phyloP scores from a whole-genome alignment of 2,888 invertebrate species.

The Yponomeuta malinellus region DNA sequence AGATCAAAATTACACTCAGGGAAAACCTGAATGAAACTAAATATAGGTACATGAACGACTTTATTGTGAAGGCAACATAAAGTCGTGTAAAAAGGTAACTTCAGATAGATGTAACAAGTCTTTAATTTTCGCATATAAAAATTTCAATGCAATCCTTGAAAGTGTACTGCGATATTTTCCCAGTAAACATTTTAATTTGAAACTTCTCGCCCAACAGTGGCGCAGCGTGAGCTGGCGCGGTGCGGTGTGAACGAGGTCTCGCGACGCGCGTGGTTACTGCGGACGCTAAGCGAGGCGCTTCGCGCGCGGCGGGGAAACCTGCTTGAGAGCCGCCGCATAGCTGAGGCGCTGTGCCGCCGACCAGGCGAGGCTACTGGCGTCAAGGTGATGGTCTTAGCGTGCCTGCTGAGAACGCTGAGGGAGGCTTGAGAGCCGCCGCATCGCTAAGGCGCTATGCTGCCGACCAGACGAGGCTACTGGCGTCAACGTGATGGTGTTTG shows the following conservation, averaged over 20 bases:
- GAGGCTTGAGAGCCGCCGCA: constrained; percentile 39
- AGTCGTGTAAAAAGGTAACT: too few species aligned
- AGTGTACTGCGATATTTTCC: too few species aligned
- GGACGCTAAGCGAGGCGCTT: constrained; percentile 42
- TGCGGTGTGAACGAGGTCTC: constrained; percentile 37
- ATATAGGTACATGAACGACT: too few species aligned
- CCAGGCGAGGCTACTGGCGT: background rate
- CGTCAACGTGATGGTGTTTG: background rate
- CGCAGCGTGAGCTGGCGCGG: constrained; percentile 36
- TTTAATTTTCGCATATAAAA: too few species aligned
- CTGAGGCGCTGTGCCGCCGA: constrained; percentile 37
- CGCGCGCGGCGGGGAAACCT: constrained; percentile 38
- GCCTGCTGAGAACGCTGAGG: too few species aligned
- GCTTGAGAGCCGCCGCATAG: constrained; percentile 43
- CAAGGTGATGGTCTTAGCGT: background rate
- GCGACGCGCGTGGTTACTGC: constrained; percentile 47
- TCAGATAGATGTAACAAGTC: too few species aligned
- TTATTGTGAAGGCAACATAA: too few species aligned
- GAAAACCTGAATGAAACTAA: too few species aligned
- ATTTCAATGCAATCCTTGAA: too few species aligned
- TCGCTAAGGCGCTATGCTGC: constrained; percentile 43
- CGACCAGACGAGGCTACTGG: background rate
- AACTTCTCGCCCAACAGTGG: constrained; percentile 32
- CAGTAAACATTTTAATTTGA: background rate
- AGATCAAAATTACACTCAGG: too few species aligned